Evolutionary conservation across 2,797 vertebrate genomes (phyloP).

Genomic region (Hoplostethus mediterraneus): DNA sequence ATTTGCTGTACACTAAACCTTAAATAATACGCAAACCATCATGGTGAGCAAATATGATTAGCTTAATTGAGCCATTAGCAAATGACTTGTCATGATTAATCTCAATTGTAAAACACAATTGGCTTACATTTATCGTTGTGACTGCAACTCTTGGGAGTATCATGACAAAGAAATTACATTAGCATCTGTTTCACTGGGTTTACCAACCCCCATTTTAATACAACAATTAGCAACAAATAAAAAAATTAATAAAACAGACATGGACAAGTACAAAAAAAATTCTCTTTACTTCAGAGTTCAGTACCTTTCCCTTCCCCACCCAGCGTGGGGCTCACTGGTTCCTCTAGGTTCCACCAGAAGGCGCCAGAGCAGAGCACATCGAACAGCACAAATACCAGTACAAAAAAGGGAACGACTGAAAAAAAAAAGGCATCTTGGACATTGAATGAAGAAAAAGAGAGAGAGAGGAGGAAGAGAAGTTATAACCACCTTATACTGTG

Average conservation of each 20-base stretch:
- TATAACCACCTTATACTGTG: constrained; percentile 77
- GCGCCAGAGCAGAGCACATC: constrained; percentile 82
- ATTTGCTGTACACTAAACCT: background rate
- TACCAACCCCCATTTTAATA: constrained; percentile 73
- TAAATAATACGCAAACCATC: background rate
- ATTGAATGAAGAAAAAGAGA: constrained; percentile 71
- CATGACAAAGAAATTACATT: constrained; percentile 48
- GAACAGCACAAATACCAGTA: constrained; percentile 85
- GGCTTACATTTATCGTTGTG: background rate
- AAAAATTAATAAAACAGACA: constrained; percentile 73
- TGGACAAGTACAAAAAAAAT: constrained; percentile 78
- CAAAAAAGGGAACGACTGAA: constrained; percentile 75
- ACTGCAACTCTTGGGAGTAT: background rate
- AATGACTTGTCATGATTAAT: no score
- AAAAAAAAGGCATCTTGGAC: constrained; percentile 86
- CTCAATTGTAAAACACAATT: background rate
- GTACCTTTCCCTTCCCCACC: constrained; percentile 78
- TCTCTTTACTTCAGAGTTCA: constrained; percentile 84
- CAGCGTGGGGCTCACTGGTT: constrained; percentile 64
- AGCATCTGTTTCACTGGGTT: constrained; percentile 31
- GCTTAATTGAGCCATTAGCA: no score
- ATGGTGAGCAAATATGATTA: background rate
- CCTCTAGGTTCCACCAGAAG: constrained; percentile 78
- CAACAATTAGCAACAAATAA: constrained; percentile 67
- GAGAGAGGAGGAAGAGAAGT: constrained; percentile 68